Base-by-base conservation (phyloP, 2,888 invertebrate species). In the Aporophyla lueneburgensis region DNA sequence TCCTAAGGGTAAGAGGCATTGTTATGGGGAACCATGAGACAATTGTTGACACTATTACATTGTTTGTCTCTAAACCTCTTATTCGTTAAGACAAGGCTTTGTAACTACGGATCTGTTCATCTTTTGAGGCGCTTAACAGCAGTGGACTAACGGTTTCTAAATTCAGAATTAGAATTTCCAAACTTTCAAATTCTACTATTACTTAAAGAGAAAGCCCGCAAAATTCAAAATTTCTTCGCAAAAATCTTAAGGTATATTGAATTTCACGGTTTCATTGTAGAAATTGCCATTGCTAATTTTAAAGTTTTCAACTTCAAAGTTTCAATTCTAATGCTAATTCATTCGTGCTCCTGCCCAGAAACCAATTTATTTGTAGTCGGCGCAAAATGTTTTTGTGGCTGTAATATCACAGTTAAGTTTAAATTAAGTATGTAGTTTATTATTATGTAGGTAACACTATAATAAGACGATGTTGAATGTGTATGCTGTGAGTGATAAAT, bases 1-100 rank as follows among this genome's bases (percentile, higher is more conserved):
- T 54, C 40, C 12, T 19, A 54, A 49, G 54, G 21, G 53, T 59
- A 24, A 59, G 9, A 10, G 12, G 14, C 54, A 83, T 68, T 81
- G 71, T 78, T 63, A 46, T 54, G 49, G n/a, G 51, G 43, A 51
- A 12, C 14, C 33, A 40, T 16, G 56, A 53, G 65, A 70, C 59
- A 51, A 62, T 69, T 66, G 72, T 58, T 43, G 5, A 54, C 61
- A 61, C 21, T 49, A 77, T 69, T 14, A 56, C 19, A 61, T 66
- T 72, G 51, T 76, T 61, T 71, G 12, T 56, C 21, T 51, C 5
- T 49, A 70, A 76, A 33, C 46, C 46, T 4, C 27, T 71, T 66
- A 21, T 54, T 49, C 49, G 58, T 33, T 74, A 71, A 43, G 33
- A 54, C 46, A 21, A 40, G 43, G 66, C 58, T 65, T 83, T 82